These are phyloP conservation scores for Corbicula japonica DNA, from an alignment of 2,888 invertebrate species.

Conservation along the genomic window DNA sequence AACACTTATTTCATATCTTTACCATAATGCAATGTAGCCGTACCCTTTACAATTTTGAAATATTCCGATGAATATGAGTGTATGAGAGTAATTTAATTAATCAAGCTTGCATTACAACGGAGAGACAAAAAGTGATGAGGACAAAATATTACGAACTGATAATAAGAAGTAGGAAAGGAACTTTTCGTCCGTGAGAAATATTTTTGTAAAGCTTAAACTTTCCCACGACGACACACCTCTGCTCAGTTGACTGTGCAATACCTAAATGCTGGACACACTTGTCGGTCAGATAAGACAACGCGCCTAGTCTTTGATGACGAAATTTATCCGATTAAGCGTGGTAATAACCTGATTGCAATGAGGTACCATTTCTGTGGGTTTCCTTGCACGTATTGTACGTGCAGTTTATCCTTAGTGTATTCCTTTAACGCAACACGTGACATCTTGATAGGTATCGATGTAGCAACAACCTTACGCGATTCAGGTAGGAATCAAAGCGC, in stretches of 20 bases:
- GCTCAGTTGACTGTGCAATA: background rate
- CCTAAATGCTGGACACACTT: conserved; percentile 19
- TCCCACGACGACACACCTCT: conserved; percentile 12
- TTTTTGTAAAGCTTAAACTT: background rate
- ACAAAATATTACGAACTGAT: background rate
- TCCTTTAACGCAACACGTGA: conserved; percentile 6
- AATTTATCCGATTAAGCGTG: conserved; percentile 31
- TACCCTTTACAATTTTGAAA: too few relatives aligned
- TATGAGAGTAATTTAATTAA: background rate
- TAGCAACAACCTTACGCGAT: background rate
- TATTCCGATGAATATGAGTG: background rate
- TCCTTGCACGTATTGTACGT: conserved; percentile 8
- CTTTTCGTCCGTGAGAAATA: background rate
- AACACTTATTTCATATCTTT: too few relatives aligned
- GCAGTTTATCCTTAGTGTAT: conserved; percentile 5
- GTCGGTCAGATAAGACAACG: conserved; percentile 16
- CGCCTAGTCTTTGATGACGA: conserved; percentile 16
- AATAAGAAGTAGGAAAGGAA: background rate
- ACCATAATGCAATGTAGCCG: too few relatives aligned
- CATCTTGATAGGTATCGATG: conserved; percentile 31
- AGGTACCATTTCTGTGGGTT: background rate
- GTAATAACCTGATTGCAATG: background rate
- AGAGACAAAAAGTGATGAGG: background rate
- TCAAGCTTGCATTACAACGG: background rate
- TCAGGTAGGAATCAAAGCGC: conserved; percentile 8